Conservation (phyloP, 2,888 invertebrate species). For the Thera britannica region DNA sequence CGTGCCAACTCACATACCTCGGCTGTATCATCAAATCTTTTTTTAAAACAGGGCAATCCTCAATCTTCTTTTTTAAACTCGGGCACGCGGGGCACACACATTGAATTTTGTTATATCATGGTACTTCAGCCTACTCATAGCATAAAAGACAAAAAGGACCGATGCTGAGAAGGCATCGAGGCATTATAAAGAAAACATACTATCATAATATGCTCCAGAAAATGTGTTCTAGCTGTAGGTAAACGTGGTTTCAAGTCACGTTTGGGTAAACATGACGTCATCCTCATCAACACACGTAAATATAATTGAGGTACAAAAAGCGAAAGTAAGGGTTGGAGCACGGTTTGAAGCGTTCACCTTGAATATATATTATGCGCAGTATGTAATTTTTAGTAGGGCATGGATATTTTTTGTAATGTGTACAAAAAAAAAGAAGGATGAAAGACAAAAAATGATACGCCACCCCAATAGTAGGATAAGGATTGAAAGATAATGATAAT, state of each 20-base stretch:
- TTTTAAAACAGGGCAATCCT: slow-evolving; percentile 31
- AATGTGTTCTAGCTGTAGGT: neutral
- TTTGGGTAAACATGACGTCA: neutral
- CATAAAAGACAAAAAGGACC: slow-evolving; percentile 3
- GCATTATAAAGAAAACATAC: neutral
- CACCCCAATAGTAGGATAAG: no score
- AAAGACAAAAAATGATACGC: no score
- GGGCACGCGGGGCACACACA: slow-evolving; percentile 42
- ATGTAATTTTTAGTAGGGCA: no score
- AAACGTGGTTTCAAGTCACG: neutral
- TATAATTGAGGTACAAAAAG: no score
- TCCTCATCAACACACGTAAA: no score
- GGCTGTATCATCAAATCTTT: slow-evolving; percentile 23
- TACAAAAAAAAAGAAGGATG: no score
- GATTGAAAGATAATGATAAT: no score
- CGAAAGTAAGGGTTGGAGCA: no score
- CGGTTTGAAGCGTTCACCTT: no score
- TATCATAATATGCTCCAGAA: neutral
- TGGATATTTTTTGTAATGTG: no score
- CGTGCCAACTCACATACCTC: slow-evolving; percentile 7
- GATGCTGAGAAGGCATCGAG: neutral
- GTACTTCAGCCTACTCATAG: slow-evolving; percentile 11
- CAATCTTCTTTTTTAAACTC: slow-evolving; percentile 28
- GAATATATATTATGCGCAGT: no score
- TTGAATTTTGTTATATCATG: slow-evolving; percentile 33